Percentiles rank a stretch among this genome's conserved stretches.
Evolutionary conservation across 2,797 vertebrate genomes (phyloP).

Genomic region (Sibirionetta formosa): DNA sequence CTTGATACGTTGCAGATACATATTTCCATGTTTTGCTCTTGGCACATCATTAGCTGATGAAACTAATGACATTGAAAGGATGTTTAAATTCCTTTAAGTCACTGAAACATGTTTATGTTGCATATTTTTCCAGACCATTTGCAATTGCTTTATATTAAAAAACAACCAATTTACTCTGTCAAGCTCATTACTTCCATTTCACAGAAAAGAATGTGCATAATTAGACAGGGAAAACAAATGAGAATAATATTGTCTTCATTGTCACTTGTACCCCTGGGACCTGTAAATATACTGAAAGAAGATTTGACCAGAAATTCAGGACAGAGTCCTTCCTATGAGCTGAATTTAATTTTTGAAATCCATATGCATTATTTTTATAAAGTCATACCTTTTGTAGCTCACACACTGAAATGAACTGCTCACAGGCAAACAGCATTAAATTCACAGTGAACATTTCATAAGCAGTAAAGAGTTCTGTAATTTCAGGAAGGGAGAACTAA

Average conservation of each 20-base stretch:
- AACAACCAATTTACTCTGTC: background rate
- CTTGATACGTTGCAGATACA: background rate
- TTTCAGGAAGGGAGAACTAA: background rate
- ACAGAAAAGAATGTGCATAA: background rate
- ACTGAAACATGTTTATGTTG: background rate
- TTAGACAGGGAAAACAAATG: background rate
- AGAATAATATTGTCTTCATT: background rate
- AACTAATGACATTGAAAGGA: background rate
- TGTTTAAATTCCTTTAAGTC: background rate
- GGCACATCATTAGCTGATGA: background rate
- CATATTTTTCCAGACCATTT: slow-evolving; percentile 10
- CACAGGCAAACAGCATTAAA: background rate
- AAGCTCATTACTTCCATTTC: background rate
- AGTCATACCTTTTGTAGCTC: background rate
- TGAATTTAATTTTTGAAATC: background rate
- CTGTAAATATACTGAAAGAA: background rate
- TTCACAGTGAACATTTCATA: background rate
- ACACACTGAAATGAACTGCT: background rate
- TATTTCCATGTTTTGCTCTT: background rate
- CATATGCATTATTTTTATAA: background rate
- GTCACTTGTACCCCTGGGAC: background rate
- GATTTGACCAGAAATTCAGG: background rate
- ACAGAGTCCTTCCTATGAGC: background rate
- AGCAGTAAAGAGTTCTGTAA: background rate
- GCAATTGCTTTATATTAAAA: background rate